Conservation (phyloP, 1,140 invertebrate species). For the Polypedilum pembai region DNA sequence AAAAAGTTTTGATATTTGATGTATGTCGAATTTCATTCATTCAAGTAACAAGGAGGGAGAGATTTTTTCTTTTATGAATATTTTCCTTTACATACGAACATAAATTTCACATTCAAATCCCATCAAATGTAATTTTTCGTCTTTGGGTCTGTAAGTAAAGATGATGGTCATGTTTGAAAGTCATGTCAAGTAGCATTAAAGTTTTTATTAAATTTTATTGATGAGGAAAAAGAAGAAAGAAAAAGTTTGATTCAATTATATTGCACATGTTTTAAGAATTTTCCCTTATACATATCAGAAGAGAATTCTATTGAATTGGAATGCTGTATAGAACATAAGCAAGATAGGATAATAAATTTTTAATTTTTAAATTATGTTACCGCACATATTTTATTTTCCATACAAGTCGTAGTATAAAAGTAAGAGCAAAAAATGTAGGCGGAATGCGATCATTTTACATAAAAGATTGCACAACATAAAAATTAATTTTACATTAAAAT, state of each 20-base stretch:
- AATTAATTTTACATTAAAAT: constrained; percentile 28
- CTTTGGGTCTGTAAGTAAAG: neutral
- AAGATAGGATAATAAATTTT: constrained; percentile 8
- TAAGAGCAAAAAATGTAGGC: neutral
- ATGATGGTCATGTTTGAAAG: constrained; percentile 3
- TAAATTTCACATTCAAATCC: neutral
- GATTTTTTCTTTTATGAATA: neutral
- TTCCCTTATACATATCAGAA: neutral
- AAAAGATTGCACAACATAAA: constrained; percentile 17
- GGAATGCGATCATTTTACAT: neutral
- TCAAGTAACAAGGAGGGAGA: neutral
- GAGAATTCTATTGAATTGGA: neutral
- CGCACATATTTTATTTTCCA: constrained; percentile 22
- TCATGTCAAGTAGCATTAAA: constrained; percentile 5
- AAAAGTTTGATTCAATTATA: too few species aligned
- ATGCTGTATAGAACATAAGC: neutral
- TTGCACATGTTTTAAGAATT: neutral
- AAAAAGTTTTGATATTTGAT: constrained; percentile 18
- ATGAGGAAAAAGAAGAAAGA: neutral
- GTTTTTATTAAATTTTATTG: neutral
- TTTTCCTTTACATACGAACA: neutral
- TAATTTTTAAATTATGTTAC: constrained; percentile 26
- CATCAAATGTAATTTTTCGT: constrained; percentile 3
- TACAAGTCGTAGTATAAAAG: neutral
- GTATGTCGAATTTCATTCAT: constrained; percentile 26